These are phyloP conservation scores for Thunnus thynnus DNA, from an alignment of 2,113 vertebrate species.

Conservation along the genomic window DNA sequence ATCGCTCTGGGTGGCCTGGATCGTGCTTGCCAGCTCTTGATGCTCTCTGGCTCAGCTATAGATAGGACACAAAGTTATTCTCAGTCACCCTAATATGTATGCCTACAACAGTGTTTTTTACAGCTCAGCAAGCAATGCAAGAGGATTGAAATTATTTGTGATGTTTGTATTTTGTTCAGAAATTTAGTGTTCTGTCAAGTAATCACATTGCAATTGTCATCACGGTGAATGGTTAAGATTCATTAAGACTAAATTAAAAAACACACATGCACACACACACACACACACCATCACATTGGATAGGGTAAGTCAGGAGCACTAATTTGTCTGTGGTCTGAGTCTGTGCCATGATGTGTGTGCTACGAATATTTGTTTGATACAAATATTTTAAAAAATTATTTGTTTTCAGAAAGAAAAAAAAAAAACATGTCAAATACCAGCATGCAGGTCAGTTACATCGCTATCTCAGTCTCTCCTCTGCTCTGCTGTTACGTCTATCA, in stretches of 20 bases:
- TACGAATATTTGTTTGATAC: too few relatives aligned
- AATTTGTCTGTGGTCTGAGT: too few relatives aligned
- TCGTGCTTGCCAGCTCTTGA: slow-evolving; percentile 28
- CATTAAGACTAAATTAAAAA: too few relatives aligned
- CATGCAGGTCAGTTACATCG: too few relatives aligned
- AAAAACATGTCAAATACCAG: too few relatives aligned
- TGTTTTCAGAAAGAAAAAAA: too few relatives aligned
- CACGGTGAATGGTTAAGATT: not conserved
- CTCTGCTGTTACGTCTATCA: too few relatives aligned
- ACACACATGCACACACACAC: not conserved
- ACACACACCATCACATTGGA: not conserved
- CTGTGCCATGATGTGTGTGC: too few relatives aligned
- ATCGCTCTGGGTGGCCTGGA: slow-evolving; percentile 76
- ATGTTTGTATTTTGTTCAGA: not conserved
- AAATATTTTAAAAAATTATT: too few relatives aligned
- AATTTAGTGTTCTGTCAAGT: not conserved
- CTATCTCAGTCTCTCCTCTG: too few relatives aligned
- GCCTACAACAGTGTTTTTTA: slow-evolving; percentile 30
- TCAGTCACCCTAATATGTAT: slow-evolving; percentile 41
- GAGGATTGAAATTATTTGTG: not conserved
- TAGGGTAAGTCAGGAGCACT: too few relatives aligned
- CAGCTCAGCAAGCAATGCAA: slow-evolving; percentile 5
- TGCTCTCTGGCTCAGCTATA: slow-evolving; percentile 44
- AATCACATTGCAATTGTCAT: too few relatives aligned
- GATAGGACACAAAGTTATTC: slow-evolving; percentile 40